phyloP scores from a whole-genome alignment of 37 sponge, comb jelly and placozoan genomes.

The Spongilla lacustris region DNA sequence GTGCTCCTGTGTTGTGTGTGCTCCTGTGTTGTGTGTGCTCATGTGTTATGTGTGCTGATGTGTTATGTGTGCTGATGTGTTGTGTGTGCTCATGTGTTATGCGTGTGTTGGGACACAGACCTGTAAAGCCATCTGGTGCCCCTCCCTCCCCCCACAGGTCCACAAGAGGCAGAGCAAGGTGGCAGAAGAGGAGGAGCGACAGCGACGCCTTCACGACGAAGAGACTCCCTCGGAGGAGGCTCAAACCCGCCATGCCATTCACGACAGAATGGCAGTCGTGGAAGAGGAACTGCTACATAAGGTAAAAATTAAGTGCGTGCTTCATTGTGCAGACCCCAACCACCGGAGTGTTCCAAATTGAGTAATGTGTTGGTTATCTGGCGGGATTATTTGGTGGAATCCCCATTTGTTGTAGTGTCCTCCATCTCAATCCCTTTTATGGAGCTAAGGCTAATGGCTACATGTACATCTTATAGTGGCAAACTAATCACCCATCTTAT shows the following conservation, averaged over 20 bases:
- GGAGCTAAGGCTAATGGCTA: background rate
- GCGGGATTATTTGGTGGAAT: too few relatives aligned
- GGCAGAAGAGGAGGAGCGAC: slow-evolving; percentile 38
- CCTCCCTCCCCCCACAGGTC: too few relatives aligned
- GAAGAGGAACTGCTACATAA: background rate
- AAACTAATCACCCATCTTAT: background rate
- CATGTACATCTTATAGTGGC: background rate
- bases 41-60: background rate
- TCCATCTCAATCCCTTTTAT: too few relatives aligned
- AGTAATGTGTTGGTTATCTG: too few relatives aligned
- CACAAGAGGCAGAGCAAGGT: slow-evolving; percentile 20
- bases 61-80: background rate
- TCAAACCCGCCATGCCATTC: background rate
- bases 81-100: background rate
- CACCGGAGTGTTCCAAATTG: too few relatives aligned
- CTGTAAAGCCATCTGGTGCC: too few relatives aligned
- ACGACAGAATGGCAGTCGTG: background rate
- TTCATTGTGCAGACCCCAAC: too few relatives aligned
- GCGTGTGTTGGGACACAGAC: background rate
- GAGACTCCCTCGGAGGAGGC: slow-evolving; percentile 37
- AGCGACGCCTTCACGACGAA: slow-evolving; percentile 35
- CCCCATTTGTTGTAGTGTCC: too few relatives aligned
- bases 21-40: background rate
- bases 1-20: background rate
- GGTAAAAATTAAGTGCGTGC: background rate